Base-by-base conservation (phyloP, 2,113 vertebrate genomes). In the Lepus timidus region DNA sequence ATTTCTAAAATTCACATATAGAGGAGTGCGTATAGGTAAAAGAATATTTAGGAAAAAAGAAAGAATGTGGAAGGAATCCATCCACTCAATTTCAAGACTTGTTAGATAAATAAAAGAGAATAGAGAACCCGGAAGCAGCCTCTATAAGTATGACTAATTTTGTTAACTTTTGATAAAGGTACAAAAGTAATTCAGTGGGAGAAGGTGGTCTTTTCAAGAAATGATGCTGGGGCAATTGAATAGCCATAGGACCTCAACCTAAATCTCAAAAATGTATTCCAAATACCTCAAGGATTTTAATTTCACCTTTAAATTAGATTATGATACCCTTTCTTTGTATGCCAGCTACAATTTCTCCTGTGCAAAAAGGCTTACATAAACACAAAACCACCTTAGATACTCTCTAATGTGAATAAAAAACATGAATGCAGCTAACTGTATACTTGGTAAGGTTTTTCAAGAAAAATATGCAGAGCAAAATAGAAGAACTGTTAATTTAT, bases 401-500 rank as follows among this genome's bases (percentile, higher is more conserved):
- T 49, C 22, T 79, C 6, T 67, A 86, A 82, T 90, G 4, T 68
- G 80, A 85, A 36, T 25, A 86, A 65, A 93, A 79, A 65, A 33
- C 25, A 91, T 49, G 2, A 82, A 71, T 78, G 51, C 86, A n/a
- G 36, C 67, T 90, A 88, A 65, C 2, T 36, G 75, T 84, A 80
- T 78, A 84, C 33, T 49, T 90, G 20, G 22, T 86, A 62, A 52
- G 6, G 58, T 78, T 96, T 85, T 96, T 39, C 17, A 55, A 73
- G 55, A 14, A 79, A 33, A 61, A 76, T 33, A 68, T 44, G 31
- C 10, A 94, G 1, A 0, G 12, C 27, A 91, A 89, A 90, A 92
- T 25, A 73, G 10, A 5, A 13, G 71, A 95, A 81, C 70, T 83
- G 92, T 75, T 95, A 33, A 94, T 6, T 86, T 92, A 65, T 27